Percentiles rank a stretch among this genome's conserved stretches.
Evolutionary conservation across 1,140 invertebrate genomes (phyloP).

Genomic region (Drosophila kikkawai): DNA sequence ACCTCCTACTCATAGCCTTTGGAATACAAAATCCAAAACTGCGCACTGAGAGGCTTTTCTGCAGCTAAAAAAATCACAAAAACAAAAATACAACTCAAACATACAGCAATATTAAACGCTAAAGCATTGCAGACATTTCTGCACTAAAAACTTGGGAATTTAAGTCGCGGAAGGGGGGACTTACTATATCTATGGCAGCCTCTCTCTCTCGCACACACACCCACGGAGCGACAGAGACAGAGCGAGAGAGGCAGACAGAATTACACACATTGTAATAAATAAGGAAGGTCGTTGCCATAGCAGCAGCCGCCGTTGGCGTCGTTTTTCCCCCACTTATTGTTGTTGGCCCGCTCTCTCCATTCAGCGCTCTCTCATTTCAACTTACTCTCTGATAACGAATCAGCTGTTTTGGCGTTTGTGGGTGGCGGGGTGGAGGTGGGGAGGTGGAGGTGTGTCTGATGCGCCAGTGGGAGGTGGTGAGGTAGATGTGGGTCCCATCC

Average conservation of each 20-base stretch:
- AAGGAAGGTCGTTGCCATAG: constrained; percentile 85
- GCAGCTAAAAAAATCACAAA: constrained; percentile 30
- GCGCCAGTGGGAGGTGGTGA: no score
- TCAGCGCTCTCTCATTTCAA: constrained; percentile 19
- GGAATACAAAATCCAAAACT: constrained; percentile 23
- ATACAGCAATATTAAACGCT: constrained; percentile 69
- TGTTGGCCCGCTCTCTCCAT: constrained; percentile 33
- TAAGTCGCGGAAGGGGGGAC: constrained; percentile 55
- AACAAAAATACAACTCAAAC: constrained; percentile 37
- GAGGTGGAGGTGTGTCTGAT: not conserved
- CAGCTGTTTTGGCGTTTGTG: constrained; percentile 67
- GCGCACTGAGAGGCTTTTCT: constrained; percentile 44
- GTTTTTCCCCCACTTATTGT: constrained; percentile 44
- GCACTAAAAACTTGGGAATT: constrained; percentile 77
- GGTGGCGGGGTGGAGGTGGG: constrained; percentile 40
- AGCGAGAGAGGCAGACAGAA: constrained; percentile 37
- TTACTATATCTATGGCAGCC: constrained; percentile 2
- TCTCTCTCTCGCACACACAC: constrained; percentile 43
- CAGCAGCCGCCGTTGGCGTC: constrained; percentile 65
- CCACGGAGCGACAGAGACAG: constrained; percentile 27
- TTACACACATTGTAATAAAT: constrained; percentile 83
- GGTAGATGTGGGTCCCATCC: no score
- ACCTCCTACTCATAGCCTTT: not conserved
- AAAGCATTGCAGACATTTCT: constrained; percentile 76
- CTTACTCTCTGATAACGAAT: constrained; percentile 70